A percentile compares a stretch with the other conserved stretches of the same genome.
Evolutionary conservation across 2,113 vertebrate genomes (phyloP).

Genomic region (Orcinus orca): DNA sequence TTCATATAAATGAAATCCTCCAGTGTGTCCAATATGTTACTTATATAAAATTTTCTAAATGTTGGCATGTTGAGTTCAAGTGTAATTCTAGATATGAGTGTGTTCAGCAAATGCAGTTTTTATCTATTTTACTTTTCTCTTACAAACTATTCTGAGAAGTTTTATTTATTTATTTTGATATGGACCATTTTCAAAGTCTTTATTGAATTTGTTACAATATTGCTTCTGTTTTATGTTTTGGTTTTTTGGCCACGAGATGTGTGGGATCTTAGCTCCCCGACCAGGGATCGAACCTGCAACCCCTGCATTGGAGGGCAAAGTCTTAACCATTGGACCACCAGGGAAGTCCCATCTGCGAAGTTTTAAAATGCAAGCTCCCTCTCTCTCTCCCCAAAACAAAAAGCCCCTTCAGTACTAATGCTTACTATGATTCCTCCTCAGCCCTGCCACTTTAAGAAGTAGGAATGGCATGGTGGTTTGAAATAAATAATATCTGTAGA

Average conservation of each 20-base stretch:
- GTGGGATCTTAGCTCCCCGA: no score
- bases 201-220: no score
- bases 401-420: background rate
- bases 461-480: background rate
- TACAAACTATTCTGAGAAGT: background rate
- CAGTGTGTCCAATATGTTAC: background rate
- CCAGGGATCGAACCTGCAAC: no score
- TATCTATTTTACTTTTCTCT: background rate
- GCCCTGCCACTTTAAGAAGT: background rate
- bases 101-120: background rate
- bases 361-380: constrained; percentile 5
- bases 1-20: constrained; percentile 9
- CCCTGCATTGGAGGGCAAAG: no score
- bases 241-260: no score
- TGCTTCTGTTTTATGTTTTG: no score
- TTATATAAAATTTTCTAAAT: background rate
- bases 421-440: background rate
- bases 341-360: background rate
- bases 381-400: background rate
- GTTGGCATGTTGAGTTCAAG: constrained; percentile 13
- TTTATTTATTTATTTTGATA: background rate
- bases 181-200: no score
- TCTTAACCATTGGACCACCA: no score
- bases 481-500: background rate
- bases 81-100: constrained; percentile 8